Base-by-base conservation (phyloP, 1,140 invertebrate genomes). In the Armadillidium nasatum region DNA sequence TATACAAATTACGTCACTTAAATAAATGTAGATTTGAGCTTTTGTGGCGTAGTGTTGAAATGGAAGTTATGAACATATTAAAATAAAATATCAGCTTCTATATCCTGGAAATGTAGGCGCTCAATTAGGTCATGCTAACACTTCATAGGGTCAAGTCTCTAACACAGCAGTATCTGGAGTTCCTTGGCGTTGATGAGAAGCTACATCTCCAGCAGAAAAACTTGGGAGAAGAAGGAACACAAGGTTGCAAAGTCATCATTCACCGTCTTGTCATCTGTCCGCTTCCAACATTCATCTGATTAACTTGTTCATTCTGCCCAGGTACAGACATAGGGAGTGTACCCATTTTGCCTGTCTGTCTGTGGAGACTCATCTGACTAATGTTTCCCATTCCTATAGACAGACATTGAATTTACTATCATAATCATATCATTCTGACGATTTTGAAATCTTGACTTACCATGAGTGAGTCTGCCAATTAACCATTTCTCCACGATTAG, bases 91-190 rank as follows among this genome's bases (percentile, higher is more conserved):
- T n/a, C n/a, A n/a, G n/a, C n/a, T n/a, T n/a, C n/a, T n/a, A n/a
- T n/a, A n/a, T n/a, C n/a, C n/a, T n/a, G n/a, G n/a, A n/a, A n/a
- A n/a, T n/a, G n/a, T n/a, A n/a, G n/a, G n/a, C n/a, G n/a, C n/a
- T n/a, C n/a, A n/a, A n/a, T n/a, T n/a, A n/a, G n/a, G n/a, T n/a
- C n/a, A n/a, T n/a, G n/a, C n/a, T n/a, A n/a, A n/a, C 78, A 96
- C 93, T 0, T 93, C 93, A 0, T 96, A 88, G 0, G 94, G 94
- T 84, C 90, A 94, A 79, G 89, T 88, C 82, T 91, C 90, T 1
- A 92, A 91, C 81, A 94, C 77, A 19, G 33, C 75, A 7, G 75
- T 69, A 15, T 60, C 74, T 3, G 80, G 78, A 22, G 76, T 79
- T 21, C 74, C 75, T 22, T 82, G 79, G 21, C 80, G 78, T 19